phyloP scores from a whole-genome alignment of 2,797 vertebrate species.

The Amphiprion clarkii region DNA sequence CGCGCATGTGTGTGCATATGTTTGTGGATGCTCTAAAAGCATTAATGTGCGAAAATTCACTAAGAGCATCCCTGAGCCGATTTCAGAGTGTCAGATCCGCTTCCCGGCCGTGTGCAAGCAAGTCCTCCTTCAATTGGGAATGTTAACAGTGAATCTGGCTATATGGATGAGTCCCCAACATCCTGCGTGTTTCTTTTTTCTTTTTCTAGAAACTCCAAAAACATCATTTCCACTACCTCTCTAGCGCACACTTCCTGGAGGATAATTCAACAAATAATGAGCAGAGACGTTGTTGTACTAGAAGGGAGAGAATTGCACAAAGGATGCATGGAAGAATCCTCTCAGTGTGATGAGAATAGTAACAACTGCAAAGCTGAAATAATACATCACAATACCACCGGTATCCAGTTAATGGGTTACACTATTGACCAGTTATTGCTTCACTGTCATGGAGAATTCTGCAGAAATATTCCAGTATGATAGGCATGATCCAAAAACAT shows the following conservation, averaged over 20 bases:
- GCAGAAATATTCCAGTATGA: not conserved
- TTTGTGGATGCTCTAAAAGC: constrained; percentile 71
- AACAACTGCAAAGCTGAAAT: constrained; percentile 35
- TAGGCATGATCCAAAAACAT: constrained; percentile 6
- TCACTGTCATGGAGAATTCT: not conserved
- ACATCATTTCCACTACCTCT: constrained; percentile 15
- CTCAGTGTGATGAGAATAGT: constrained; percentile 49
- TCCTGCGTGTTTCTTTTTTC: constrained; percentile 18
- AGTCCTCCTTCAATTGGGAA: constrained; percentile 67
- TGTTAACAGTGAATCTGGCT: constrained; percentile 59
- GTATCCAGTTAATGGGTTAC: constrained; percentile 40
- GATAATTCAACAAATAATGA: constrained; percentile 64
- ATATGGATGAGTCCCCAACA: constrained; percentile 60
- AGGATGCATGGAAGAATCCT: constrained; percentile 30
- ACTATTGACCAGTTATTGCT: constrained; percentile 28
- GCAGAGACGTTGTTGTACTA: constrained; percentile 26
- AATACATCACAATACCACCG: constrained; percentile 54
- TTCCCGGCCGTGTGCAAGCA: constrained; percentile 76
- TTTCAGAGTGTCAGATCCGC: constrained; percentile 77
- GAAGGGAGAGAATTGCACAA: constrained; percentile 11
- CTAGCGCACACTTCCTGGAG: constrained; percentile 31
- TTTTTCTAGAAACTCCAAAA: constrained; percentile 16
- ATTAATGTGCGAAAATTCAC: constrained; percentile 77
- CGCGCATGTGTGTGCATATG: constrained; percentile 37
- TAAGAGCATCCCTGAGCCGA: constrained; percentile 76